Percentiles rank a stretch among this genome's conserved stretches.
These are phyloP conservation scores for Lacerta agilis DNA, from an alignment of 2,797 vertebrate species.

Conservation along the genomic window DNA sequence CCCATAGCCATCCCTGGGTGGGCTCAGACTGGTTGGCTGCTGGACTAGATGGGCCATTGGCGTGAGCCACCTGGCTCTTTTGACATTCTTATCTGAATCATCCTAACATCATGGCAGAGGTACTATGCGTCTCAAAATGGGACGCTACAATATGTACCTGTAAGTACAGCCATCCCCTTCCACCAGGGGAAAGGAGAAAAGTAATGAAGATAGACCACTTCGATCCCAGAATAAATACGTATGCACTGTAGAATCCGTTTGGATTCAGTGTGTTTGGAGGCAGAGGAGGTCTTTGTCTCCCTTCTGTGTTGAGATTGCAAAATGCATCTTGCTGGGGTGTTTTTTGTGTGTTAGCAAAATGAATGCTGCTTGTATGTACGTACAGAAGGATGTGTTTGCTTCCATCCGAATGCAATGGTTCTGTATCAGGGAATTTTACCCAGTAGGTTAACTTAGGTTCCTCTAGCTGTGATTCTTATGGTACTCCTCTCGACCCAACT, in stretches of 20 bases:
- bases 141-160: too few species aligned
- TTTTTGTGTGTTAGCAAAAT: not conserved
- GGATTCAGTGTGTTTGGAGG: not conserved
- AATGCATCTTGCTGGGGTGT: not conserved
- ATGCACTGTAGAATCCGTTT: not conserved
- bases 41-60: too few species aligned
- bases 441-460: not conserved
- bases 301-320: conserved; percentile 15
- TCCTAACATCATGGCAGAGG: too few species aligned
- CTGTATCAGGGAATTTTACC: not conserved
- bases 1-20: too few species aligned
- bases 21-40: too few species aligned
- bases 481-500: too few species aligned
- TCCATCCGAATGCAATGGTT: not conserved
- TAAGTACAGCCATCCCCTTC: too few species aligned
- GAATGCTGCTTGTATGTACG: not conserved
- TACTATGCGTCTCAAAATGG: too few species aligned
- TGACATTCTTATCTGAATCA: too few species aligned
- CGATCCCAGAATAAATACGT: not conserved
- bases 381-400: not conserved
- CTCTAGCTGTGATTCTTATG: not conserved
- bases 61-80: too few species aligned
- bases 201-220: too few species aligned
- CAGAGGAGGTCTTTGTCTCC: conserved; percentile 10
- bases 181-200: too few species aligned